phyloP scores from a whole-genome alignment of 1,140 invertebrate genomes.

The Ganaspis sp. region DNA sequence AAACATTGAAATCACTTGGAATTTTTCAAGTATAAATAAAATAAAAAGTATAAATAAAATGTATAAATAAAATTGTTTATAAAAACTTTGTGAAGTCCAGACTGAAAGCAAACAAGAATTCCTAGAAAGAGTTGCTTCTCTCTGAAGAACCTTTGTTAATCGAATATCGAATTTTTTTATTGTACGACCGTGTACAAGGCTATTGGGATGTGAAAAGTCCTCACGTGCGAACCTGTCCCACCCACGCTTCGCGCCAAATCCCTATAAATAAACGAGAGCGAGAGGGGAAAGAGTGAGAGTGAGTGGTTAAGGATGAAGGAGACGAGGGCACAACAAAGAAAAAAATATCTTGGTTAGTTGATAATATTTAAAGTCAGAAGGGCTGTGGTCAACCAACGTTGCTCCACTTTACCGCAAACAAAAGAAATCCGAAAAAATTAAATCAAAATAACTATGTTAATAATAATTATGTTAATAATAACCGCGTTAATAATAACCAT shows the following conservation, averaged over 20 bases:
- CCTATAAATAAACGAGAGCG: conserved; percentile 27
- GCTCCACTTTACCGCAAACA: not conserved
- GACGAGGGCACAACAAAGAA: conserved; percentile 23
- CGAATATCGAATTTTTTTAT: not conserved
- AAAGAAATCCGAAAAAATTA: too few species aligned
- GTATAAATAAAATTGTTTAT: too few species aligned
- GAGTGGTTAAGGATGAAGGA: conserved; percentile 6
- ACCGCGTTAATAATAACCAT: too few species aligned
- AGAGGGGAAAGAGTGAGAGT: conserved; percentile 18
- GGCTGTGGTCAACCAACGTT: not conserved
- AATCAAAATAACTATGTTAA: too few species aligned
- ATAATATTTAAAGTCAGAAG: conserved; percentile 10
- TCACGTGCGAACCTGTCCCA: conserved; percentile 21
- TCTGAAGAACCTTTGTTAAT: not conserved
- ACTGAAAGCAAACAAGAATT: too few species aligned
- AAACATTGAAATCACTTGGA: too few species aligned
- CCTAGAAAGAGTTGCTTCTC: not conserved
- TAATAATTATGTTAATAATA: too few species aligned
- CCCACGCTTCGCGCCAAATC: conserved; percentile 15
- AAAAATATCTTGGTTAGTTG: not conserved
- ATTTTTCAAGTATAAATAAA: too few species aligned
- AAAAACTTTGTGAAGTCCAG: too few species aligned
- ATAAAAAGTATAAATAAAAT: too few species aligned
- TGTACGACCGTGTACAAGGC: conserved; percentile 16
- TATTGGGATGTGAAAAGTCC: conserved; percentile 12